phyloP scores from a whole-genome alignment of 2,888 invertebrate genomes.

The Clitarchus hookeri region DNA sequence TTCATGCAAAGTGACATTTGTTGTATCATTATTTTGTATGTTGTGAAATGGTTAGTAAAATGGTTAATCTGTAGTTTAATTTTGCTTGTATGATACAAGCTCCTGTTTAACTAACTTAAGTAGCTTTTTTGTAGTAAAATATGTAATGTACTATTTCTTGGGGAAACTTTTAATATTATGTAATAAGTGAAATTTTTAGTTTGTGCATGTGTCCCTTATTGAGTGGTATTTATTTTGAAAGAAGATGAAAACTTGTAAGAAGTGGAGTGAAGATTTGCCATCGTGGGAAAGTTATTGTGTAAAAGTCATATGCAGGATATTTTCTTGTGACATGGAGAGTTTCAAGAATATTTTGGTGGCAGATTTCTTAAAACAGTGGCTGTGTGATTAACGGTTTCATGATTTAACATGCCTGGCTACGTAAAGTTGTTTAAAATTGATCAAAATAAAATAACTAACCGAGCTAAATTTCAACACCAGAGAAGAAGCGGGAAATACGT shows the following conservation, averaged over 20 bases:
- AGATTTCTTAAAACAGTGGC: conserved; percentile 10
- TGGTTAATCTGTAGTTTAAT: too few species aligned
- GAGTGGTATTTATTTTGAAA: background rate
- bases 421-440: conserved; percentile 23
- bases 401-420: background rate
- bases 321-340: background rate
- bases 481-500: conserved; percentile 37
- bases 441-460: background rate
- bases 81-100: too few species aligned
- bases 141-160: background rate
- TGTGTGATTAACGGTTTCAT: conserved; percentile 25
- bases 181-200: background rate
- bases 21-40: too few species aligned
- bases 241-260: conserved; percentile 7
- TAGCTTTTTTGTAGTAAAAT: background rate
- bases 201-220: background rate
- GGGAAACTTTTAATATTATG: too few species aligned
- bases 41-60: too few species aligned
- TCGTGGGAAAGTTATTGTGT: background rate
- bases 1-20: too few species aligned
- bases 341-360: background rate
- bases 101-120: too few species aligned
- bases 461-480: conserved; percentile 24
- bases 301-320: background rate
- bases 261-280: background rate